Evolutionary conservation across 1,140 invertebrate species (phyloP), one percentile per base, ranked within the genome.

Genomic region (Drosophila truncata): DNA sequence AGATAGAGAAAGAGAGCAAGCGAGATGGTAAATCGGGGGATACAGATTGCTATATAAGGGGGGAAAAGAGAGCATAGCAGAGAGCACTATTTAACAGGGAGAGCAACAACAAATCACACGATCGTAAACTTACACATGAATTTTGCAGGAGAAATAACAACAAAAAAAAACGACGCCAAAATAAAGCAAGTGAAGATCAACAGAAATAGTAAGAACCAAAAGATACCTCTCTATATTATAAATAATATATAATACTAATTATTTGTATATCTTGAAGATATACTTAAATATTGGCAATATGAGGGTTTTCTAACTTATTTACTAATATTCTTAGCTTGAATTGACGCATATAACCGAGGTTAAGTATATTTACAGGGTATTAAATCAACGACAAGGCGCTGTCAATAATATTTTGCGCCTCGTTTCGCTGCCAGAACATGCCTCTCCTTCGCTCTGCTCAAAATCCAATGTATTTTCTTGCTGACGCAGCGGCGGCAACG

Each of bases 401-500:
- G 62, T 62, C 62, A 60, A 64, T 62, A 60, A 64, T 62, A 64
- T 64, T 64, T 20, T 64, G 62, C 62, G 62, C 62, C 37, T 42
- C 62, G 62, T 61, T 64, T 67, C 33, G 20, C 42, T 47, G 42
- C 18, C 57, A 66, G 55, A 66, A 50, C 44, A 31, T 16, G 44
- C 52, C 18, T 23, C 14, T 23, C 8, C 5, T 14, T 54, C 31
- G 20, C 13, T 35, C 31, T 54, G 52, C 52, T 55, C 14, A 55
- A 37, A 35, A 55, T 37, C 16, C 54, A 82, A 31, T 46, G 54
- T 73, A 78, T 86, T 85, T 85, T 85, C 82, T 74, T 82, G 82
- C 82, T 85, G 82, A 85, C 82, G 82, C 82, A 85, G 82, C 64
- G 74, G 78, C 64, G 74, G 31, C 63, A 41, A 47, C 66, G 41